Percentiles rank a stretch among this genome's conserved stretches.
Conservation (phyloP, 1,140 invertebrate genomes). For the Camponotus vicinus region DNA sequence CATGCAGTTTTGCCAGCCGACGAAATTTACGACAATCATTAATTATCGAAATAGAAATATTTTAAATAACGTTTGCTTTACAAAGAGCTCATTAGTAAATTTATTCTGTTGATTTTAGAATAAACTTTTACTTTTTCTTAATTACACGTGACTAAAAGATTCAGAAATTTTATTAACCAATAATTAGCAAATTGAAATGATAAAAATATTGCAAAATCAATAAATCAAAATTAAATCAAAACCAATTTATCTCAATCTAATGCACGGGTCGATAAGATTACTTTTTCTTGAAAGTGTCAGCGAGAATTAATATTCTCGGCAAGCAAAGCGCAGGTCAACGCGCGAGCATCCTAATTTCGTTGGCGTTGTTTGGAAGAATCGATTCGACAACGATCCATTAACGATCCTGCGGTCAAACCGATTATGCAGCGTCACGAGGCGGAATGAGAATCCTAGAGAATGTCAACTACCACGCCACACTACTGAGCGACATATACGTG, state of each 20-base stretch:
- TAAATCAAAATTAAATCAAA: background rate
- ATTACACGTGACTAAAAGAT: background rate
- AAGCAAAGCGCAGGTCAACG: background rate
- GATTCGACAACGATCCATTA: conserved; percentile 40
- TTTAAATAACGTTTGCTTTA: background rate
- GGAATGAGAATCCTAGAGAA: conserved; percentile 47
- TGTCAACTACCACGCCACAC: conserved; percentile 1
- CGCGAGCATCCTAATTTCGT: conserved; percentile 16
- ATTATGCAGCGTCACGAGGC: conserved; percentile 55
- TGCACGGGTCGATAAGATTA: background rate
- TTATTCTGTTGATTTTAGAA: background rate
- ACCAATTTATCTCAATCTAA: conserved; percentile 2
- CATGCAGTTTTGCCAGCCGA: background rate
- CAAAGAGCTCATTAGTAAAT: conserved; percentile 4
- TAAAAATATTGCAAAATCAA: background rate
- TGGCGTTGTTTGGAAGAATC: conserved; percentile 12
- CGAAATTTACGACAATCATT: conserved; percentile 31
- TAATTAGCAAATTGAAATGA: background rate
- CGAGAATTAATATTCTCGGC: background rate
- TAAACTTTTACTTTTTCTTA: background rate
- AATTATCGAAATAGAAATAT: conserved; percentile 54
- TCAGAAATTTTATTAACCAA: background rate
- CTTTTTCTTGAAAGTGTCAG: background rate
- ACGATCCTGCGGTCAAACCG: conserved; percentile 34
- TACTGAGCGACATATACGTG: background rate